phyloP scores from a whole-genome alignment of 2,113 vertebrate genomes.

The Grantiella picta region DNA sequence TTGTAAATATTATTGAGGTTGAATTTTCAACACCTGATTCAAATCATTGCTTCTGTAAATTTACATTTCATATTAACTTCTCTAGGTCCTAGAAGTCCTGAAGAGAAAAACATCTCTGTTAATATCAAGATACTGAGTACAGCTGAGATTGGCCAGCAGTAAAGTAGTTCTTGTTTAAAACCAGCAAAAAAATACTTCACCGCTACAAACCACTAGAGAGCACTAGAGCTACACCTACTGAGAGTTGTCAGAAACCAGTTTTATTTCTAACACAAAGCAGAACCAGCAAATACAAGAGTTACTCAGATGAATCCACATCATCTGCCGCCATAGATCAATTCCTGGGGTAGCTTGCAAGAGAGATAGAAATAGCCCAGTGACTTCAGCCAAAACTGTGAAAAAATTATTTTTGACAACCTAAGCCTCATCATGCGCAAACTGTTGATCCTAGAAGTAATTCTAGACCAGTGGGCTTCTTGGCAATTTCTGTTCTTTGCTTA shows the following conservation, averaged over 20 bases:
- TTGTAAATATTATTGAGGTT: neutral
- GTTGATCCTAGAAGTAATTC: neutral
- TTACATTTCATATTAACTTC: neutral
- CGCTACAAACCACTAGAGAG: conserved; percentile 20
- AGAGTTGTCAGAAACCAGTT: neutral
- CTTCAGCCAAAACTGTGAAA: neutral
- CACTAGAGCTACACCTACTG: neutral
- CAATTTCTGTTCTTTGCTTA: neutral
- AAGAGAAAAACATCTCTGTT: neutral
- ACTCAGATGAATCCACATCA: neutral
- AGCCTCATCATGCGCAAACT: neutral
- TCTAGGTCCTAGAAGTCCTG: neutral
- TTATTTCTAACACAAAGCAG: neutral
- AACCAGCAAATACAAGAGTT: neutral
- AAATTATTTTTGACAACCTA: neutral
- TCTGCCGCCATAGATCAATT: neutral
- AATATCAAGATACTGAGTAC: neutral
- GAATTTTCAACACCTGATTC: neutral
- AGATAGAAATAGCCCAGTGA: neutral
- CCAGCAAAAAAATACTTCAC: neutral
- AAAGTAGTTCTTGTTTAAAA: neutral
- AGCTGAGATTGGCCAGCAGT: neutral
- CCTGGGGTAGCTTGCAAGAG: neutral
- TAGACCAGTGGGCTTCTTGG: neutral
- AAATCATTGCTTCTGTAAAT: neutral